These are phyloP conservation scores for Amblyteles armatorius DNA, from an alignment of 2,888 invertebrate species.

Conservation along the genomic window DNA sequence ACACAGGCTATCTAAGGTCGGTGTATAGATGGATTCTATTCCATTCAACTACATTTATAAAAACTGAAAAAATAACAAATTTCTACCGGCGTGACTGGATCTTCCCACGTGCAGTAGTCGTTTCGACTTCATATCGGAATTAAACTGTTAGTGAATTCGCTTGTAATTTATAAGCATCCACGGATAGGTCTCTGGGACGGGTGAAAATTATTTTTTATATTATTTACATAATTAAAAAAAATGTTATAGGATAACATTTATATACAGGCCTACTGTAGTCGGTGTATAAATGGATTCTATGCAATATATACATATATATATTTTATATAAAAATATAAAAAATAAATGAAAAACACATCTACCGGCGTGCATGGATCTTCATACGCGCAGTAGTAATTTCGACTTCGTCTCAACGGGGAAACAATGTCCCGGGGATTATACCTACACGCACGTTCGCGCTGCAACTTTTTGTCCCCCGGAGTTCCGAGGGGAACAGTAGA, in stretches of 20 bases:
- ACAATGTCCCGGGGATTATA: slow-evolving; percentile 62
- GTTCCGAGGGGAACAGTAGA: slow-evolving; percentile 14
- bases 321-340: too few species aligned
- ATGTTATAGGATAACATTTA: neutral
- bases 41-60: too few species aligned
- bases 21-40: too few species aligned
- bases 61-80: too few species aligned
- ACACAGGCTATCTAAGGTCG: too few species aligned
- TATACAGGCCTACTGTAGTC: too few species aligned
- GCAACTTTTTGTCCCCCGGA: slow-evolving; percentile 55
- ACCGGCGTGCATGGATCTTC: neutral
- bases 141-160: slow-evolving; percentile 10
- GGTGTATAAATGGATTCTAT: too few species aligned
- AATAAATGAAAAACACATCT: neutral
- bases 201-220: too few species aligned
- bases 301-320: too few species aligned
- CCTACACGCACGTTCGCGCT: slow-evolving; percentile 63
- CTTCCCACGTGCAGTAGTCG: neutral
- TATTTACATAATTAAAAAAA: neutral
- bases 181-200: neutral
- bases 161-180: neutral
- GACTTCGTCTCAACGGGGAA: slow-evolving; percentile 55
- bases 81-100: neutral
- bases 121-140: slow-evolving; percentile 28
- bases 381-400: neutral